Base-by-base conservation (phyloP, 2,797 vertebrate species). In the Adelosebastes latens region DNA sequence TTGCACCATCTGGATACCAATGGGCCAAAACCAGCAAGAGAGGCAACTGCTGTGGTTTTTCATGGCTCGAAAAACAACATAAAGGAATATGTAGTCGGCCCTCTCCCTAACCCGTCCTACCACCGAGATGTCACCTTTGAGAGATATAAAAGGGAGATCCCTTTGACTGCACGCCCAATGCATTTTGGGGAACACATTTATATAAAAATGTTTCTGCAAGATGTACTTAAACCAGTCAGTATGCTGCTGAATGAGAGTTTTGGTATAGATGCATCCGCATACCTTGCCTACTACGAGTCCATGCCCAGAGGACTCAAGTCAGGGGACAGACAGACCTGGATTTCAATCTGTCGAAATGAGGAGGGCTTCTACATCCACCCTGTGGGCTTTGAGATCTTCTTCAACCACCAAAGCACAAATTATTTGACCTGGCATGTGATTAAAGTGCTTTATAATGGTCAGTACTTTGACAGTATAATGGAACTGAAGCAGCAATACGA, bases 81-180 rank as follows among this genome's bases (percentile, higher is more conserved):
- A 80, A 96, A 92, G 2, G 96, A 97, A 84, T 96, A 95, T 27
- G 86, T 95, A 36, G 96, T 97, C 87, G 96, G 97, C n/a, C 96
- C 95, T 0, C 91, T 97, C 63, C 94, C 95, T 0, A 25, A 3
- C 4, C 94, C 88, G 0, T 61, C 10, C 1, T 87, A 91, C 55
- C 69, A 95, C 74, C 85, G 60, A 1, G 96, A 96, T 10, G 89
- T 97, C 52, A 97, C 96, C 0, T 16, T 77, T 65, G 83, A 92
- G 32, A 95, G 87, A 42, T 95, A 96, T 1, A 90, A 95, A 3
- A 84, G 79, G 0, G 79, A 87, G 52, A 1, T 97, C 56, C 94
- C 92, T 0, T 96, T 95, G 55, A 87, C 94, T 58, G 92, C 92
- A 39, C 93, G 95, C 1, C 94, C 96, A 0, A 20, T 86, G 0